A percentile compares a stretch with the other conserved stretches of the same genome.
These are phyloP conservation scores for Limenitis camilla DNA, from an alignment of 2,888 invertebrate genomes.

Conservation along the genomic window DNA sequence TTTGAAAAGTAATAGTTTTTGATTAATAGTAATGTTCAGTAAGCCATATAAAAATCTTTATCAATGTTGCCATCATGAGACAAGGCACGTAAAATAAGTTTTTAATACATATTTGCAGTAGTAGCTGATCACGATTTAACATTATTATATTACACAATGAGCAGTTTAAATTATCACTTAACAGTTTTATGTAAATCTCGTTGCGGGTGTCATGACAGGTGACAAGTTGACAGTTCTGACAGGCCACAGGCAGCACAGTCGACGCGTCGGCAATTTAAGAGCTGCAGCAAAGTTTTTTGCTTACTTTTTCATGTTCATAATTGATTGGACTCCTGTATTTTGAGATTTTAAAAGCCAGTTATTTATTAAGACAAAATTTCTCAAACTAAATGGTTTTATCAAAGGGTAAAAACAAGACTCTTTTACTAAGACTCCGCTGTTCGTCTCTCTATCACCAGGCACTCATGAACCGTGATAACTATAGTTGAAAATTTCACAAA, in stretches of 20 bases:
- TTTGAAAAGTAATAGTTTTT: too few species aligned
- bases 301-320: conserved; percentile 4
- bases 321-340: neutral
- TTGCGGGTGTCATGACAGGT: conserved; percentile 60
- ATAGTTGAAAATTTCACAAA: too few species aligned
- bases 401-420: too few species aligned
- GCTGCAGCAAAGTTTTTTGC: conserved; percentile 1
- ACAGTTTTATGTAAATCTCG: conserved; percentile 42
- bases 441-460: too few species aligned
- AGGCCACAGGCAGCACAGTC: conserved; percentile 14
- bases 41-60: too few species aligned
- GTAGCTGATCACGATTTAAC: neutral
- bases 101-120: neutral
- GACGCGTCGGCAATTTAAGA: conserved; percentile 17
- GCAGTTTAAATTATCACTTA: conserved; percentile 34
- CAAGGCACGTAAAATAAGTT: neutral
- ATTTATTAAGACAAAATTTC: neutral
- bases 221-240: conserved; percentile 46
- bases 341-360: neutral
- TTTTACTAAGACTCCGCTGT: too few species aligned
- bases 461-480: too few species aligned
- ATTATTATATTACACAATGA: conserved; percentile 13
- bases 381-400: too few species aligned
- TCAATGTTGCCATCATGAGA: too few species aligned
- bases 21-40: too few species aligned